A percentile compares a stretch with the other conserved stretches of the same genome.
Evolutionary conservation across 1,140 invertebrate genomes (phyloP).

Genomic region (Atta texana): DNA sequence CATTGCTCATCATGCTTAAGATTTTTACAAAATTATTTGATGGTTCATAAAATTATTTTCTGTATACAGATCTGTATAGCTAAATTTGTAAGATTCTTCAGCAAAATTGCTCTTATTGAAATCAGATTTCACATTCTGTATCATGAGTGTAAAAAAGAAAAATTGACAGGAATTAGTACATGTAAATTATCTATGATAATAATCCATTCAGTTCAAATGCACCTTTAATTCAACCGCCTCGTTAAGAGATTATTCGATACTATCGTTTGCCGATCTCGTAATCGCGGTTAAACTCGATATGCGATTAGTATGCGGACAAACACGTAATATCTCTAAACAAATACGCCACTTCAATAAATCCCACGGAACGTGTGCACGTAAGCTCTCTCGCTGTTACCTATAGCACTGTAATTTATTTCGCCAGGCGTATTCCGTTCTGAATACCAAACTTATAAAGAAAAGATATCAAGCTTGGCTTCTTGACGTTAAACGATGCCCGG

Average conservation of each 20-base stretch:
- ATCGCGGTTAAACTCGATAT: slow-evolving; percentile 64
- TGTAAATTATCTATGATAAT: slow-evolving; percentile 48
- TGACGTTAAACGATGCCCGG: neutral
- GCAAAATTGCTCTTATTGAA: neutral
- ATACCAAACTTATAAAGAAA: slow-evolving; percentile 56
- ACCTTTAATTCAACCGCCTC: slow-evolving; percentile 62
- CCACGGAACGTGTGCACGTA: slow-evolving; percentile 15
- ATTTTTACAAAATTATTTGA: too few species aligned
- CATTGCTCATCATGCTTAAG: too few species aligned
- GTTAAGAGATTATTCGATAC: slow-evolving; percentile 61
- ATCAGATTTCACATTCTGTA: neutral
- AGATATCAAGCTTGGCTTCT: slow-evolving; percentile 8
- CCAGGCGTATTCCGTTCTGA: slow-evolving; percentile 20
- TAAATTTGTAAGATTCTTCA: too few species aligned
- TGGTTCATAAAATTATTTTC: too few species aligned
- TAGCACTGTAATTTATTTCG: slow-evolving; percentile 32
- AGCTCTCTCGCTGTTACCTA: slow-evolving; percentile 6
- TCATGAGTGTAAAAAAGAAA: neutral
- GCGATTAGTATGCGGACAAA: slow-evolving; percentile 61
- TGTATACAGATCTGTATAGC: too few species aligned
- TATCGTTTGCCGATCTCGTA: slow-evolving; percentile 60
- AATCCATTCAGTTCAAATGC: slow-evolving; percentile 45
- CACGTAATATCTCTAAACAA: slow-evolving; percentile 64
- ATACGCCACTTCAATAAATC: slow-evolving; percentile 62
- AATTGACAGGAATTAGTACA: slow-evolving; percentile 15